phyloP scores from a whole-genome alignment of 2,113 vertebrate species.

The Pseudopodoces humilis region DNA sequence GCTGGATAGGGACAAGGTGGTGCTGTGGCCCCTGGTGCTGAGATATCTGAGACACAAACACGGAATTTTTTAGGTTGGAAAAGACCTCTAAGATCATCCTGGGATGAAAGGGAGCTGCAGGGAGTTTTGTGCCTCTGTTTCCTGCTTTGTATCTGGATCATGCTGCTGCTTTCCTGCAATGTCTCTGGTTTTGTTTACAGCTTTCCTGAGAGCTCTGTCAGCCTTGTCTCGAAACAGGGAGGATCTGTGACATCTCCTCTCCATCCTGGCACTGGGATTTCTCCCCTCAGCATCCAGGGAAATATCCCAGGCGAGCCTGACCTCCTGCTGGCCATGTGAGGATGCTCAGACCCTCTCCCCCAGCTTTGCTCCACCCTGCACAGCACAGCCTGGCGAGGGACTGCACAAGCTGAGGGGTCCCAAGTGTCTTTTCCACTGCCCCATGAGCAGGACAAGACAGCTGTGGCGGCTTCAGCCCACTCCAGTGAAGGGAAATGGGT shows the following conservation, averaged over 20 bases:
- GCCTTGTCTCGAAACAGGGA: background rate
- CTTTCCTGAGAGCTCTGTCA: background rate
- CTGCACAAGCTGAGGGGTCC: background rate
- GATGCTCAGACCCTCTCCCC: background rate
- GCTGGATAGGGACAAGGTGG: background rate
- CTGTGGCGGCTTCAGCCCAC: background rate
- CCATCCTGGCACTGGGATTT: background rate
- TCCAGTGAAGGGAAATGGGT: background rate
- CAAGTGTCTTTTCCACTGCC: background rate
- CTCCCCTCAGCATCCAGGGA: background rate
- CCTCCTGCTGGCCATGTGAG: background rate
- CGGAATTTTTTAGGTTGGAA: background rate
- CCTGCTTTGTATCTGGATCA: background rate
- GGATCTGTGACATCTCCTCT: background rate
- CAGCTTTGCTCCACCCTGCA: background rate
- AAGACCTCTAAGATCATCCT: background rate
- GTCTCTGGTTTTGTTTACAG: accelerated
- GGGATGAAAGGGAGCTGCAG: background rate
- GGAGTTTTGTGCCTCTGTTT: background rate
- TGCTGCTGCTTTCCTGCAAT: background rate
- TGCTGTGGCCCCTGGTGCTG: background rate
- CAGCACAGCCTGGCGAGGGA: background rate
- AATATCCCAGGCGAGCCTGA: background rate
- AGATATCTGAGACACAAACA: accelerated
- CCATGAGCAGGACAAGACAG: background rate